Base-by-base conservation (phyloP, 2,113 vertebrate genomes). In the Halichoeres trimaculatus region DNA sequence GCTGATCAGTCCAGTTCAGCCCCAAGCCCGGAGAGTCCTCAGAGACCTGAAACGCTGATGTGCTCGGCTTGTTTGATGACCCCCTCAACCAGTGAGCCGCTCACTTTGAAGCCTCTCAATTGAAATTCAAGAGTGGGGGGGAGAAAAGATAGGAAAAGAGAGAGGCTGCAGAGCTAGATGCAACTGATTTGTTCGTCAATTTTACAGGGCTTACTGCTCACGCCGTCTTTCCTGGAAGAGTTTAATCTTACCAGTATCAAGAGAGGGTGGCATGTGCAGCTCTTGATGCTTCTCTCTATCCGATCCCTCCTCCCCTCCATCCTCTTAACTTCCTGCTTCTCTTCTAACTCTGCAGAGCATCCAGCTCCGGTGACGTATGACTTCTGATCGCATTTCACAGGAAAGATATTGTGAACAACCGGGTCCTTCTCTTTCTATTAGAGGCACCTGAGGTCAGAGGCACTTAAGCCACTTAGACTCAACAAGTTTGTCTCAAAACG, bases 51-150 rank as follows among this genome's bases (percentile, higher is more conserved):
- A 34, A 62, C 16, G 17, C 70, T 70, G 68, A 73, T 78, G 76
- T 75, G 62, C 59, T 30, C 57, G 30, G 57, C 81, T 38, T 66
- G 61, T 92, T 91, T 90, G 86, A 91, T 89, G 81, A 83, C 59
- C 68, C 64, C 52, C 74, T 84, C 66, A 69, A 65, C 76, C 69
- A 55, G 63, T 23, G 80, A 84, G 80, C 77, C 30, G 70, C 82
- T 89, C 90, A 88, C 93, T 94, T 94, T 94, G 93, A 93, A 94
- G 93, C 92, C 85, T 71, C 84, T 88, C 78, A 35, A 91, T 93
- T 93, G 82, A 93, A 90, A 93, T 93, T 91, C 91, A 94, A 91
- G 84, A 88, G 78, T n/a, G 71, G 40, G 78, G 81, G 70, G 87
- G 23, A 48, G 22, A 10, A 5, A 17, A 10, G 30, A 38, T 19